phyloP scores from a whole-genome alignment of 2,888 invertebrate species.

The Odiellus spinosus region DNA sequence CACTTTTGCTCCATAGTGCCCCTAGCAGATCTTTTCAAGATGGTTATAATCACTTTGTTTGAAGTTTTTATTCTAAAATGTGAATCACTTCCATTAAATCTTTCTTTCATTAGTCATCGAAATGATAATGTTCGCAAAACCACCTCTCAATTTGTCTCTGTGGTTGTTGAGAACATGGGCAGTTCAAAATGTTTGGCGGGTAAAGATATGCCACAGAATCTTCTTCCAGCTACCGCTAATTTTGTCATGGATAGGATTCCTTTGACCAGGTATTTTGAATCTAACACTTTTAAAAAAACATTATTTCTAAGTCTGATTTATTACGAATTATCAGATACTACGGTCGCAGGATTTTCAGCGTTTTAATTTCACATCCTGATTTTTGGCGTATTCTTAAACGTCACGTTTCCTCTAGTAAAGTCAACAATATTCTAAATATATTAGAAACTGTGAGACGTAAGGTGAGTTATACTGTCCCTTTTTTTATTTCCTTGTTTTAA shows the following conservation, averaged over 20 bases:
- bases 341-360: constrained; percentile 58
- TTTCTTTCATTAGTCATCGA: constrained; percentile 48
- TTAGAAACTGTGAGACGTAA: constrained; percentile 34
- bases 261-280: constrained; percentile 49
- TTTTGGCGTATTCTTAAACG: constrained; percentile 62
- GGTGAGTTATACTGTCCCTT: constrained; percentile 8
- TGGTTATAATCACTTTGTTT: too few species aligned
- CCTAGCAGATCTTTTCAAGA: too few species aligned
- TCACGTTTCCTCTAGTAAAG: constrained; percentile 56
- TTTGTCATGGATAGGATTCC: constrained; percentile 69
- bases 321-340: constrained; percentile 43
- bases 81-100: too few species aligned
- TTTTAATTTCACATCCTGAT: constrained; percentile 51
- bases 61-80: background rate
- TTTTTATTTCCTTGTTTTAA: too few species aligned
- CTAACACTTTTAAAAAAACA: constrained; percentile 15
- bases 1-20: too few species aligned
- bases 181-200: constrained; percentile 52
- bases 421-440: constrained; percentile 68
- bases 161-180: constrained; percentile 55
- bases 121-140: constrained; percentile 74
- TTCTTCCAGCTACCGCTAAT: constrained; percentile 63
- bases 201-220: constrained; percentile 58
- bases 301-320: background rate
- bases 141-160: constrained; percentile 56